Evolutionary conservation across 2,888 invertebrate species (phyloP), one percentile per base, ranked within the genome.

Genomic region (Platynereis dumerilii): DNA sequence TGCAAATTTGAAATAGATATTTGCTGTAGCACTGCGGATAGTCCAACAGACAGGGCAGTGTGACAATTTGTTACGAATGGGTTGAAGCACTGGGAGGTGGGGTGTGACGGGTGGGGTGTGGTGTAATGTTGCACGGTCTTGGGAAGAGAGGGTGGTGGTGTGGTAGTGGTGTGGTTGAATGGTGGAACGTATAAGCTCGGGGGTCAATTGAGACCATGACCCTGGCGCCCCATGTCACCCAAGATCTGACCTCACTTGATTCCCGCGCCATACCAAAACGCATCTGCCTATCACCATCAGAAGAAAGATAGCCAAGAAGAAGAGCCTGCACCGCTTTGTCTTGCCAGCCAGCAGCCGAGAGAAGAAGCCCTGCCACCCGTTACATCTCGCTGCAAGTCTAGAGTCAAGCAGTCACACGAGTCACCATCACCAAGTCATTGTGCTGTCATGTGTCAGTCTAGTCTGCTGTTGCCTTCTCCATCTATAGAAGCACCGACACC

Each of bases 181-280:
- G 55, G 55, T 27, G 55, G 24, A 27, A 17, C 28, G 26, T 61
- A 34, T 61, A 54, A 39, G 39, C 10, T 29, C 55, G 26, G 29
- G 67, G 56, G 62, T 67, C 67, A 67, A 64, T 61, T 67, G 64
- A 67, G 61, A 55, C 26, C 67, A 67, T 54, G 67, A 67, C 48
- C 63, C 64, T 58, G 64, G 67, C 29, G 24, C 58, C n/a, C 26
- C n/a, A 57, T 57, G 44, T 42, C n/a, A 66, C 60, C 63, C 67
- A 66, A 67, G 67, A 67, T 67, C 67, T 67, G 67, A 67, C 67
- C 67, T 67, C 67, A 67, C 67, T 67, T 67, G 67, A 67, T 67
- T 52, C 61, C 42, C 17, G 48, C 44, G 29, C 34, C 42, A 58
- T 10, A 58, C 29, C 28, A 17, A 29, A 39, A 17, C 22, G n/a